These are phyloP conservation scores for Artemia sinica DNA, from an alignment of 2,888 invertebrate species.

Conservation along the genomic window DNA sequence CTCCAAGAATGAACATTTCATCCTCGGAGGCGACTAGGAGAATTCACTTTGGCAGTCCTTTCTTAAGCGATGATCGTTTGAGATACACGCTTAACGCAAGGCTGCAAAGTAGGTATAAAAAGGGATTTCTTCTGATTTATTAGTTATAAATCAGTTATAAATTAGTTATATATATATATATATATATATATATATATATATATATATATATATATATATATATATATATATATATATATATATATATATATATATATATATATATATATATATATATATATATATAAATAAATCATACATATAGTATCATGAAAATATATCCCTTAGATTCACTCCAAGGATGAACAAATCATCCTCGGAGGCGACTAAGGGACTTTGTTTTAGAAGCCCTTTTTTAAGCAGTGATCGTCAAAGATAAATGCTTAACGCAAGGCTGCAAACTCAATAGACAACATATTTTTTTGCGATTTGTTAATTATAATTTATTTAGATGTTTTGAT, in stretches of 20 bases:
- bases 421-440: too few species aligned
- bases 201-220: too few species aligned
- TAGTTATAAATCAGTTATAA: too few species aligned
- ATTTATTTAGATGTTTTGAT: too few species aligned
- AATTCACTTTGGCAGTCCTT: conserved; percentile 17
- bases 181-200: too few species aligned
- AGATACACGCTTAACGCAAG: too few species aligned
- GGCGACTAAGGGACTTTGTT: conserved; percentile 23
- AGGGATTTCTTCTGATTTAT: too few species aligned
- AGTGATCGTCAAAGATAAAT: neutral
- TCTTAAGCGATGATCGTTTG: neutral
- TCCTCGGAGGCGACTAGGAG: conserved; percentile 23
- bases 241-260: neutral
- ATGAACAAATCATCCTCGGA: conserved; percentile 19
- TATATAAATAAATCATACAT: neutral
- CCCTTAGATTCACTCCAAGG: conserved; percentile 23
- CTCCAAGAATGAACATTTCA: conserved; percentile 19
- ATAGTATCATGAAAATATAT: neutral
- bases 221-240: neutral
- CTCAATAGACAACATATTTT: too few species aligned
- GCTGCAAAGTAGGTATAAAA: too few species aligned
- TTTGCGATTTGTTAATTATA: too few species aligned
- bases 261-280: neutral
- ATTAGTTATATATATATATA: too few species aligned
- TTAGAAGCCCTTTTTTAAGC: conserved; percentile 17